Conservation (phyloP, 1,140 invertebrate species). For the Yoshiicerus persimilis region DNA sequence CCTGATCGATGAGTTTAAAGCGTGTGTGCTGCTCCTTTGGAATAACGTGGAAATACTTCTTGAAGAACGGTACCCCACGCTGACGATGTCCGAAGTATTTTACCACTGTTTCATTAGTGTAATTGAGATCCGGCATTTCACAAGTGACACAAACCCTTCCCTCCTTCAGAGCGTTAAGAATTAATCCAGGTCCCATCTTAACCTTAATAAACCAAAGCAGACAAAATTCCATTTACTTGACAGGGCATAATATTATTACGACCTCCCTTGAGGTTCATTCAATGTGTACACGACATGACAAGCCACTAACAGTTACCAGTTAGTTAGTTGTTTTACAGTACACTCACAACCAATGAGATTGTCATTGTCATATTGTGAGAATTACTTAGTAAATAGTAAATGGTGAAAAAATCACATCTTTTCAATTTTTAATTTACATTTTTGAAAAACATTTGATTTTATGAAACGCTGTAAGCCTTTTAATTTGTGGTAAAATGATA, state of each 20-base stretch:
- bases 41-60: slow-evolving; percentile 44
- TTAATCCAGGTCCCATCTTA: neutral
- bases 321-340: too few relatives aligned
- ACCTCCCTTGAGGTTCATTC: neutral
- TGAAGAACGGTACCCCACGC: slow-evolving; percentile 18
- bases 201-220: slow-evolving; percentile 22
- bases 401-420: too few relatives aligned
- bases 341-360: too few relatives aligned
- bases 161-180: slow-evolving; percentile 33
- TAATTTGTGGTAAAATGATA: neutral
- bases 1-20: slow-evolving; percentile 30
- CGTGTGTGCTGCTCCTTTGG: slow-evolving; percentile 35
- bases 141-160: slow-evolving; percentile 31
- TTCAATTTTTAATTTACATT: too few relatives aligned
- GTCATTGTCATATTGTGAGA: too few relatives aligned
- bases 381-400: too few relatives aligned
- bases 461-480: too few relatives aligned
- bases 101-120: neutral
- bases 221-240: neutral
- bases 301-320: too few relatives aligned
- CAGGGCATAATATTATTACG: neutral
- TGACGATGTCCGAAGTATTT: neutral
- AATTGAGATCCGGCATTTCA: slow-evolving; percentile 40
- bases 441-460: too few relatives aligned
- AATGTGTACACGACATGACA: neutral